A percentile compares a stretch with the other conserved stretches of the same genome.
Conservation (phyloP, 2,113 vertebrate genomes). For the Clarias gariepinus region DNA sequence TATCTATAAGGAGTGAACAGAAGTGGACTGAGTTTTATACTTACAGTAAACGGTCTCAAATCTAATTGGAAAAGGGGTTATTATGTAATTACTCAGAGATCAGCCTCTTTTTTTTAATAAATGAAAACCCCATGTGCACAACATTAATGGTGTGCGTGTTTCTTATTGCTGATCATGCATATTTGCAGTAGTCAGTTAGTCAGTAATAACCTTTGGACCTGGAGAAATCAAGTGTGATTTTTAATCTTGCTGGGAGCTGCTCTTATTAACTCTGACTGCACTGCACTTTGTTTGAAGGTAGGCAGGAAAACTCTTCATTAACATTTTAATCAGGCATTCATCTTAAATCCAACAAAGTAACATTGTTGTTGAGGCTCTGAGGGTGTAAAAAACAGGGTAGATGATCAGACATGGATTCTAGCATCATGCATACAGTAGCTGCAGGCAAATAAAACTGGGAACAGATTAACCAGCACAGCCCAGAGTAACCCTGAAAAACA, state of each 20-base stretch:
- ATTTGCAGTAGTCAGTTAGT: constrained; percentile 9
- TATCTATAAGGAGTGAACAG: background rate
- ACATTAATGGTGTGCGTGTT: background rate
- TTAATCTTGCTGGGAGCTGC: background rate
- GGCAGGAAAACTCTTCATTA: background rate
- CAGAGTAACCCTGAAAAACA: background rate
- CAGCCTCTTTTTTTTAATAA: no score
- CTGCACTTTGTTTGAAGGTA: constrained; percentile 13
- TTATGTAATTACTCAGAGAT: background rate
- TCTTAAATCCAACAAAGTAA: background rate
- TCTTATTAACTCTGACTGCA: background rate
- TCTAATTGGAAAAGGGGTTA: background rate
- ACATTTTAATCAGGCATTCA: background rate
- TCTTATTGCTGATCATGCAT: constrained; percentile 13
- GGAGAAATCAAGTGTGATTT: background rate
- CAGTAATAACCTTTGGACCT: constrained; percentile 34
- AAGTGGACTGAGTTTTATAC: background rate
- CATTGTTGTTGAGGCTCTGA: background rate
- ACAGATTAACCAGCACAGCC: background rate
- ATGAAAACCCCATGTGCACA: background rate
- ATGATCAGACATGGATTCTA: background rate
- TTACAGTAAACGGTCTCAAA: background rate
- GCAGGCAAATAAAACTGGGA: background rate
- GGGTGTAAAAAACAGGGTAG: no score
- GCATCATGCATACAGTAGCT: background rate